Base-by-base conservation (phyloP, 2,113 vertebrate genomes). In the Hepsetus odoe region DNA sequence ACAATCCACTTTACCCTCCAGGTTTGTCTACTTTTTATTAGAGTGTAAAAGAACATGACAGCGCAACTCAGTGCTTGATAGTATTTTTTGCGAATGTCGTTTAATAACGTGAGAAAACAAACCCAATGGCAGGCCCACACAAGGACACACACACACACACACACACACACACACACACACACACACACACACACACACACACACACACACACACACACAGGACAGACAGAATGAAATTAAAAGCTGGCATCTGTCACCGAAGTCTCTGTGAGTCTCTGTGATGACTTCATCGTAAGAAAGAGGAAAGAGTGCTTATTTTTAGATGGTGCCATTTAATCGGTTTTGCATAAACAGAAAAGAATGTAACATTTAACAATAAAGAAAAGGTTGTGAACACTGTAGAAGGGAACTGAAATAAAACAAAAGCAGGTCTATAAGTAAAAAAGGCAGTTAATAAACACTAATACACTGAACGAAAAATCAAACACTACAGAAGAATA, bases 1-100 rank as follows among this genome's bases (percentile, higher is more conserved):
- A 35, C 87, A 87, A 85, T 84, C 84, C 32, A 0, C 86, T 89
- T 89, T 86, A n/a, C 87, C 85, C 88, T 72, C 3, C 53, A 76
- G 82, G 65, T 71, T 79, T 3, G 5, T 53, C 66, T 58, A 44
- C 38, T 58, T 81, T 75, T 81, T 74, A 72, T 64, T 79, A 38
- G 49, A 49, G 69, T 75, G 85, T 80, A 62, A 84, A 81, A 84
- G 58, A 20, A 72, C 71, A 81, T 53, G 84, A 85, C 42, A 46
- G 64, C 80, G 56, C 80, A 72, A 40, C 68, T 42, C 28, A 77
- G 55, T 72, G 81, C 80, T 53, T 65, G 62, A 26, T 82, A 83
- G 82, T 69, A 74, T 80, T 84, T 79, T 80, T 87, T 71, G 83
- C 73, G n/a, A 77, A 58, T 38, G 73, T 11, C 61, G 20, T 64